Percentiles rank a stretch among this genome's conserved stretches.
These are phyloP conservation scores for Amblyornis subalaris DNA, from an alignment of 2,113 vertebrate genomes.

Conservation along the genomic window DNA sequence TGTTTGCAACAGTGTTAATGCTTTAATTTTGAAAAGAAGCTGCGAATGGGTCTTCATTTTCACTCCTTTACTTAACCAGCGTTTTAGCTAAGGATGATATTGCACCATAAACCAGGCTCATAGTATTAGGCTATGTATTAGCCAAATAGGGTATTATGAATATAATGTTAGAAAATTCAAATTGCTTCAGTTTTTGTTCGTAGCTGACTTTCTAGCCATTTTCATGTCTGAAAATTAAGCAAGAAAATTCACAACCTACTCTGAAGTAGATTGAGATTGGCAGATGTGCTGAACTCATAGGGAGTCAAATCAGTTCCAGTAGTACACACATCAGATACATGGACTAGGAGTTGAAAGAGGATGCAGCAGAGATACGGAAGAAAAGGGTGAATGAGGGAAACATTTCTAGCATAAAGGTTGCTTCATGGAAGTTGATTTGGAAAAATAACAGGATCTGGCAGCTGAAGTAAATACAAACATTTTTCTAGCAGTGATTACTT, in stretches of 20 bases:
- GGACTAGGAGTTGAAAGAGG: background rate
- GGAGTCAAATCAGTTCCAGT: background rate
- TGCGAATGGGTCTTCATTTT: background rate
- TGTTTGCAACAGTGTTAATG: slow-evolving; percentile 5
- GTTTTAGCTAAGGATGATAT: background rate
- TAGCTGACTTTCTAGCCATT: background rate
- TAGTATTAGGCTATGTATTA: background rate
- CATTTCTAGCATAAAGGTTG: background rate
- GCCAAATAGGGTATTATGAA: background rate
- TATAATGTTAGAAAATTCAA: background rate
- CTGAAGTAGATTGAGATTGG: background rate
- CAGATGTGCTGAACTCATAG: background rate
- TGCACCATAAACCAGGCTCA: background rate
- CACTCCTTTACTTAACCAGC: background rate
- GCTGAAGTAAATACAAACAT: background rate
- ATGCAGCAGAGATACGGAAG: background rate
- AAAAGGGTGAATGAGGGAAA: background rate
- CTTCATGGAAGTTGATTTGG: background rate
- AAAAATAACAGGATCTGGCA: background rate
- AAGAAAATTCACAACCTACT: background rate
- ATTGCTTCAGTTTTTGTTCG: background rate
- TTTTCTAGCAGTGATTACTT: background rate
- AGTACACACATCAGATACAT: background rate
- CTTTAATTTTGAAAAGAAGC: slow-evolving; percentile 16
- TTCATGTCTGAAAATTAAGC: background rate